These are phyloP conservation scores for Parapsyche elsis DNA, from an alignment of 1,140 invertebrate species.

Conservation along the genomic window DNA sequence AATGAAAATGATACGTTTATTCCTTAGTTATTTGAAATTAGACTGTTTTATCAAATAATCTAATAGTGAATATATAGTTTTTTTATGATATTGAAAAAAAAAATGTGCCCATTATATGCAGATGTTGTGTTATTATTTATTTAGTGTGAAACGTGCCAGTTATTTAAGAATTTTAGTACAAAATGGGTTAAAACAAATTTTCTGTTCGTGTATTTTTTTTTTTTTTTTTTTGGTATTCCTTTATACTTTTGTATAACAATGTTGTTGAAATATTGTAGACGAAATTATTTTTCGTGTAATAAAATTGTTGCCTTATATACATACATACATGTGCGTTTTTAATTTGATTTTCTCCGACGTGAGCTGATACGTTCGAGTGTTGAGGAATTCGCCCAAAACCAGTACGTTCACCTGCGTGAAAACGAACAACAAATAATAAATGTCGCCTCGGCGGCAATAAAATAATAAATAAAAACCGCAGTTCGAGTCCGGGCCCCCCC, in stretches of 20 bases:
- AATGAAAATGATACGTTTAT: constrained; percentile 27
- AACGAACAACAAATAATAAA: constrained; percentile 42
- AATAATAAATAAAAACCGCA: constrained; percentile 29
- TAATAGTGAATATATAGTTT: neutral
- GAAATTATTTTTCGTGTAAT: constrained; percentile 42
- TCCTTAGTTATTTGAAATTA: constrained; percentile 7
- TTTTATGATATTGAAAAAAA: neutral
- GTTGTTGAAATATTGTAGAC: constrained; percentile 42
- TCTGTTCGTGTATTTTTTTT: constrained; percentile 17
- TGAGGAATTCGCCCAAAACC: neutral
- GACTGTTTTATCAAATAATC: constrained; percentile 1
- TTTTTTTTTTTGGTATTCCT: constrained; percentile 26
- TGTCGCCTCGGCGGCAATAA: constrained; percentile 24
- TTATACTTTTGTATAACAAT: constrained; percentile 47
- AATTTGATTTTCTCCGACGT: neutral
- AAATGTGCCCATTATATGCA: constrained; percentile 27
- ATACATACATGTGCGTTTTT: no score
- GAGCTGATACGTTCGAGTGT: neutral
- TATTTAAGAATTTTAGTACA: constrained; percentile 37
- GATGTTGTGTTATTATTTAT: constrained; percentile 26
- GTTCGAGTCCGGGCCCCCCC: constrained; percentile 7
- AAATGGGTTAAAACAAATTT: constrained; percentile 26
- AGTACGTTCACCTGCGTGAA: constrained; percentile 25
- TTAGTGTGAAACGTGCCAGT: constrained; percentile 39
- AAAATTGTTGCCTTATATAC: constrained; percentile 38